Evolutionary conservation across 2,797 vertebrate genomes (phyloP), one percentile per base, ranked within the genome.

Genomic region (Tachyglossus aculeatus): DNA sequence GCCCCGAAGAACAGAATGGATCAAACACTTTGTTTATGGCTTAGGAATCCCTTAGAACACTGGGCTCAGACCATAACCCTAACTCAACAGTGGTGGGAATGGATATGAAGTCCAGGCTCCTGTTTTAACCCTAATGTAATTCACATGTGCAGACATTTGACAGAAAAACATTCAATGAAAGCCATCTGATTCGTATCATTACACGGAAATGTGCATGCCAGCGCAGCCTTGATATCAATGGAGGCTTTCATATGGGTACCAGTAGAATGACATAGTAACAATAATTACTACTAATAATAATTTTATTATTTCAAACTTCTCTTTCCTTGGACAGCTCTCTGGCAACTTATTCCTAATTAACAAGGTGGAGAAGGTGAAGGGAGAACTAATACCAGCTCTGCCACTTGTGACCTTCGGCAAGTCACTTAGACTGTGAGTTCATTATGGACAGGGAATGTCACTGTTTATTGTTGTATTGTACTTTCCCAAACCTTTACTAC

Each of bases 11-110:
- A 74, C 2, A 65, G 62, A 81, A 74, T 3, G 14, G 83, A 79
- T 88, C 82, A 87, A 88, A 83, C 45, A 50, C 40, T 82, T 83
- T 75, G 68, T 90, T 92, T 86, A 86, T 1, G 3, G 78, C 59
- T 51, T 34, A 86, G 81, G 78, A 69, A 73, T 79, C 62, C 57
- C 70, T 54, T 2, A 15, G 29, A 51, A 72, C 15, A 53, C 40
- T 55, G 2, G 4, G 10, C 41, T 50, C 29, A 73, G 71, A 76
- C 63, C 65, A 18, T 44, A 85, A 64, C 33, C 77, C 45, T 81
- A 70, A 73, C 58, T 86, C 80, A 80, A 72, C 37, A 50, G 5
- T 4, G 10, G 60, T 61, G 63, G 74, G 43, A 57, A 52, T 0
- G 7, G 32, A 64, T 75, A 68, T 75, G 83, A 86, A 84, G 79